Base-by-base conservation (phyloP, 2,113 vertebrate genomes). In the Heterotis niloticus region DNA sequence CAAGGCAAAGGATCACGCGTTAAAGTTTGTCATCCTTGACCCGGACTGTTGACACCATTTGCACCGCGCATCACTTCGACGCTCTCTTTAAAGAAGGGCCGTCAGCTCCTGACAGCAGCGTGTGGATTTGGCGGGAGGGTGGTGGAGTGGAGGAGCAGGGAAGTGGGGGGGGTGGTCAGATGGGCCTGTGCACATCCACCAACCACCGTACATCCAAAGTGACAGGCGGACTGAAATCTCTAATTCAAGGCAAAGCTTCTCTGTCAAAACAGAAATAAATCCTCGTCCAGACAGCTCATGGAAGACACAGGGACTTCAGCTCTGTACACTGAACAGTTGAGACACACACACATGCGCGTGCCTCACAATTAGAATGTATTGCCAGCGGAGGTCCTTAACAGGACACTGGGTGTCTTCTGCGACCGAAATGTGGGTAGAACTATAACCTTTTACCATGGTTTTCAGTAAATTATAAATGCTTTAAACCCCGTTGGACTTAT, bases 21-120 rank as follows among this genome's bases (percentile, higher is more conserved):
- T 51, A 65, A 67, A 64, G 51, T 23, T 12, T 67, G 75, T 77
- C 75, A 77, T 77, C 64, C 75, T 67, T 77, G 75, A 64, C 75
- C 51, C 4, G 29, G 62, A 26, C 56, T 12, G 11, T 64, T 76
- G 75, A 76, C 62, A 29, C 59, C 13, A 44, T 51, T 76, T 64
- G 26, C 68, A 1, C 17, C 29, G 20, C 20, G 68, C 29, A 29
- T 18, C 34, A 18, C 28, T 76, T 64, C 18, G 24, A 52, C 29
- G 12, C 20, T 18, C 18, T 11, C 60, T 64, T 62, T 64, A 59
- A 44, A 51, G 29, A 76, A 13, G 28, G 59, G 28, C 67, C 14
- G 29, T 70, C 18, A 11, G 68, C 68, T 44, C 28, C 7, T 29
- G 13, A 69, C 23, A 23, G 67, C 18, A 29, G 26, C 5, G 34